These are phyloP conservation scores for Mormyrus proboscirostris DNA, from an alignment of 2,797 vertebrate genomes.

Conservation along the genomic window DNA sequence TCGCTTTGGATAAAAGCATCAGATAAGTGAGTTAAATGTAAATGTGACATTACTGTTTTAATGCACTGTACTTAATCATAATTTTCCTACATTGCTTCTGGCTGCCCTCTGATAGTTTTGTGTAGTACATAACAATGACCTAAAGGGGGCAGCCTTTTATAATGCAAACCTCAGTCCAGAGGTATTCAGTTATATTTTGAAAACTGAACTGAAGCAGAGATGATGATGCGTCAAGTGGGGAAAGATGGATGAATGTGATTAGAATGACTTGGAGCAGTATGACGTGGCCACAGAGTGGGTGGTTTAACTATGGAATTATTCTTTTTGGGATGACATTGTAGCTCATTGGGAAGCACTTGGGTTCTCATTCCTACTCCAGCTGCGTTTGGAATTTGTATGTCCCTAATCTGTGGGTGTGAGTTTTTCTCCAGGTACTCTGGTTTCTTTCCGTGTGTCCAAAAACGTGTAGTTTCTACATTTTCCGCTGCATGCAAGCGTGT, in stretches of 20 bases:
- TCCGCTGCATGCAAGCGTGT: not conserved
- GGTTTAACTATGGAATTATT: not conserved
- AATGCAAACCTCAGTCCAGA: not conserved
- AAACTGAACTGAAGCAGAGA: not conserved
- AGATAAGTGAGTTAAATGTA: not conserved
- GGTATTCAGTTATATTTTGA: not conserved
- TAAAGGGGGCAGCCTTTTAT: not conserved
- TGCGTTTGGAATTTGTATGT: not conserved
- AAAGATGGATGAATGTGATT: slow-evolving; percentile 5
- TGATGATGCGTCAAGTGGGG: not conserved
- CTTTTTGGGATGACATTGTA: not conserved
- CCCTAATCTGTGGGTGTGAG: not conserved
- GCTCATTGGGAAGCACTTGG: not conserved
- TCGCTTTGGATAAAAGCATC: not conserved
- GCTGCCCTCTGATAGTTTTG: not conserved
- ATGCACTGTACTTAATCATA: not conserved
- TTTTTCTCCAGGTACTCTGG: not conserved
- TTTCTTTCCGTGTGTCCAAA: not conserved
- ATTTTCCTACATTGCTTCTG: not conserved
- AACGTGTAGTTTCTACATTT: not conserved
- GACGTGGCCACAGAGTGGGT: not conserved
- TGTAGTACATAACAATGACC: not conserved
- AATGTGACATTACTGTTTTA: not conserved
- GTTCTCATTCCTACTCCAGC: not conserved
- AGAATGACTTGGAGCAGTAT: not conserved